Evolutionary conservation across 2,888 invertebrate species (phyloP), one percentile per base, ranked within the genome.

Genomic region (Limenitis camilla): DNA sequence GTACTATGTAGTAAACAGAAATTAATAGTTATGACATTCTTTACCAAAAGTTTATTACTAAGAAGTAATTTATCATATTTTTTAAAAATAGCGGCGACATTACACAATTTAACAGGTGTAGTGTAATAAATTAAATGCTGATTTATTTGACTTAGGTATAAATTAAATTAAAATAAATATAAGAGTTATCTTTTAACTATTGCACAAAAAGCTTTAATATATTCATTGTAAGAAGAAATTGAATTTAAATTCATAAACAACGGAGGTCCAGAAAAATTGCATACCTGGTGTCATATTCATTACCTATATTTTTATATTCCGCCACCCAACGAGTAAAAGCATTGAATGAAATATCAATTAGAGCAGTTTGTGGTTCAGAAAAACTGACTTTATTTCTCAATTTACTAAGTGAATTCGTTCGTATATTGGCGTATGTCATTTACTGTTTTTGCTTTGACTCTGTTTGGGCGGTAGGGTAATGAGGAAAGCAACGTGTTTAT

Each of bases 291-390:
- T 81, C 75, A 76, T 70, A 71, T 76, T 72, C 72, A 74, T 75
- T 78, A 74, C 71, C 71, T 73, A 74, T 77, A 74, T 78, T 78
- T 76, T 76, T 72, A 76, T 72, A 70, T 70, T 61, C 67, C 68
- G 77, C 86, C 86, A 86, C 86, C 86, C 86, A 86, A 72, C 68
- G 73, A 76, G 83, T 70, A 71, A 72, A 76, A 75, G 73, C 75
- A 73, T 72, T 79, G 83, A 79, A 81, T 83, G 78, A 83, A 82
- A 83, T 85, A 83, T 85, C 83, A 86, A 86, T 86, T 85, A 83
- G 81, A 81, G 73, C 74, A 77, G 65, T 74, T 79, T 81, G 78
- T 74, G 69, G 62, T 56, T 67, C 64, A 68, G 77, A 81, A 78
- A 80, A 79, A 75, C 71, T 71, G 64, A 69, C 70, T 82, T 82